A percentile compares a stretch with the other conserved stretches of the same genome.
Evolutionary conservation across 2,888 invertebrate species (phyloP).

Genomic region (Eupithecia tripunctaria): DNA sequence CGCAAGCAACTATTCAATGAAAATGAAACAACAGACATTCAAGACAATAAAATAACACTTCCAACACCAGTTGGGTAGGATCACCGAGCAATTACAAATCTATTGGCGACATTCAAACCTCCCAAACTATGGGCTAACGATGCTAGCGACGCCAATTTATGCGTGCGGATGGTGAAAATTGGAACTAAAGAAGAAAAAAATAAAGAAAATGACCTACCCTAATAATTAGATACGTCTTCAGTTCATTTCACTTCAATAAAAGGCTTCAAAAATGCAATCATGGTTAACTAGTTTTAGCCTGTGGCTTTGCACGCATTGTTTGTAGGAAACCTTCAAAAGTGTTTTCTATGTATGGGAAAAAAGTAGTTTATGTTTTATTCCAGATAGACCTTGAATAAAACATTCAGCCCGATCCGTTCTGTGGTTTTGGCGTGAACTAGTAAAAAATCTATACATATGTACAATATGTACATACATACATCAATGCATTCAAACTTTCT

Average conservation of each 20-base stretch:
- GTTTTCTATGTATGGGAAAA: too few species aligned
- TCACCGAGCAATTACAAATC: constrained; percentile 34
- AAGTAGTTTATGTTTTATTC: too few species aligned
- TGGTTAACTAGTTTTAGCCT: too few species aligned
- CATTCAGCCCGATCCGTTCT: background rate
- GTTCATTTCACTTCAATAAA: too few species aligned
- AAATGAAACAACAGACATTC: constrained; percentile 1
- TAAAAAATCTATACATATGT: background rate
- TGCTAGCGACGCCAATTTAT: background rate
- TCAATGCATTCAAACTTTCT: background rate
- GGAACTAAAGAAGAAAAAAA: too few species aligned
- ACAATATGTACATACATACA: too few species aligned
- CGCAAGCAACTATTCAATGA: background rate
- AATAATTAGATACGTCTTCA: too few species aligned
- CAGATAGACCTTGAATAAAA: too few species aligned
- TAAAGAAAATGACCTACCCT: too few species aligned
- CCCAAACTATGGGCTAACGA: constrained; percentile 29
- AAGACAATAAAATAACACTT: constrained; percentile 17
- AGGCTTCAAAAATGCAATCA: background rate
- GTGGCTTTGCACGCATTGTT: too few species aligned
- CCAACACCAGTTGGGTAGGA: constrained; percentile 54
- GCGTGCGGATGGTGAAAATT: background rate
- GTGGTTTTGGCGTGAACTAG: background rate
- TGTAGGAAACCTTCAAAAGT: too few species aligned
- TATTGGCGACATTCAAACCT: constrained; percentile 23